Evolutionary conservation across 30 jellyfish, hydroid and myxozoan species (phyloP).

Genomic region (Cassiopea andromeda): DNA sequence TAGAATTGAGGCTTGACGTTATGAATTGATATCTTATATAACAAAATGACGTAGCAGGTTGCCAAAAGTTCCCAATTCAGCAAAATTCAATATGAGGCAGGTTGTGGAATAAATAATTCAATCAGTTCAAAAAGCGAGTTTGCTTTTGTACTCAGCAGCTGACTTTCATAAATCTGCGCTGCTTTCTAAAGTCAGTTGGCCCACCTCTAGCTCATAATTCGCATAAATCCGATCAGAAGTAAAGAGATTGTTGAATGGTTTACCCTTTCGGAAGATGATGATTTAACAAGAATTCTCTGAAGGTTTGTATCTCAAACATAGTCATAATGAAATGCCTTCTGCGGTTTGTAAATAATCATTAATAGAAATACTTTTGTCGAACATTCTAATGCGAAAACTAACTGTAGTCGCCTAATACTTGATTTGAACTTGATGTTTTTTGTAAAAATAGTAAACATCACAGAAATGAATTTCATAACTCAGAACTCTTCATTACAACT

Average conservation of each 20-base stretch:
- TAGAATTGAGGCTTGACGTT: not conserved
- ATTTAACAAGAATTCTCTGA: not conserved
- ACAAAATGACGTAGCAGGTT: not conserved
- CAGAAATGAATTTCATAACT: too few species aligned
- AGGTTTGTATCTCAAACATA: too few species aligned
- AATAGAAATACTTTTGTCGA: too few species aligned
- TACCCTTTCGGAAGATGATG: not conserved
- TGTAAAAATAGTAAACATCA: too few species aligned
- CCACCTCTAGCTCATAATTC: not conserved
- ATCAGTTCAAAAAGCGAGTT: not conserved
- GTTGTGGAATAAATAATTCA: not conserved
- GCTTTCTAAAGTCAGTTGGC: not conserved
- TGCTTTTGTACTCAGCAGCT: not conserved
- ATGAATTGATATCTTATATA: not conserved
- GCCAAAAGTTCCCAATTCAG: not conserved
- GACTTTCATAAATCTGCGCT: not conserved
- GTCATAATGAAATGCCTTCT: too few species aligned
- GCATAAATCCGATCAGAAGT: not conserved
- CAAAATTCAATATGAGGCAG: not conserved
- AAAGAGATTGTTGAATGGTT: not conserved
- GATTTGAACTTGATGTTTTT: too few species aligned
- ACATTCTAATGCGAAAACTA: too few species aligned
- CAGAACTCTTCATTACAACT: too few species aligned
- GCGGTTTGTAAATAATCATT: too few species aligned
- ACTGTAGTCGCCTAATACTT: too few species aligned